A percentile compares a stretch with the other conserved stretches of the same genome.
These are phyloP conservation scores for Rhinichthys klamathensis DNA, from an alignment of 2,113 vertebrate species.

Conservation along the genomic window DNA sequence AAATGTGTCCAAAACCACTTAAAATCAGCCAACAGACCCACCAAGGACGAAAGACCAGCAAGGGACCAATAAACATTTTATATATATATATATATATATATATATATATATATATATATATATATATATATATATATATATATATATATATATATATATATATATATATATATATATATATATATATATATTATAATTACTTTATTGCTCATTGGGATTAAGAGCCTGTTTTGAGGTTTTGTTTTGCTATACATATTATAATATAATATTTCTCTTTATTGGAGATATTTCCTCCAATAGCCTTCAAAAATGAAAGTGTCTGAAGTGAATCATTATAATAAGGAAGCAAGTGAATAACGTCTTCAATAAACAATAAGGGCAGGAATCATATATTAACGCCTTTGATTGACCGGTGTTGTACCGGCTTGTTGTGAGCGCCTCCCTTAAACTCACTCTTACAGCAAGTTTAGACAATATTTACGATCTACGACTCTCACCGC, in stretches of 20 bases:
- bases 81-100: too few species aligned
- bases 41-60: background rate
- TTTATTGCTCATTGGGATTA: too few species aligned
- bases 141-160: too few species aligned
- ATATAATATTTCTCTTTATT: too few species aligned
- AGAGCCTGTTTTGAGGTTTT: too few species aligned
- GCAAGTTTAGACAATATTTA: constrained; percentile 29
- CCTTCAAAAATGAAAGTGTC: background rate
- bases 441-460: constrained; percentile 22
- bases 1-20: background rate
- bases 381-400: constrained; percentile 9
- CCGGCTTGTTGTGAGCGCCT: constrained; percentile 29
- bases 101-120: too few species aligned
- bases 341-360: background rate
- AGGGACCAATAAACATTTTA: background rate
- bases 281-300: background rate
- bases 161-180: too few species aligned
- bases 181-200: too few species aligned
- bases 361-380: constrained; percentile 5
- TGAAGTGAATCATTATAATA: background rate
- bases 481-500: background rate
- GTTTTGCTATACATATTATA: too few species aligned
- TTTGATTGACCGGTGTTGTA: constrained; percentile 15
- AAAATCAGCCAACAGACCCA: background rate
- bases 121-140: too few species aligned